phyloP scores from a whole-genome alignment of 2,113 vertebrate species.

The Varanus komodoensis region DNA sequence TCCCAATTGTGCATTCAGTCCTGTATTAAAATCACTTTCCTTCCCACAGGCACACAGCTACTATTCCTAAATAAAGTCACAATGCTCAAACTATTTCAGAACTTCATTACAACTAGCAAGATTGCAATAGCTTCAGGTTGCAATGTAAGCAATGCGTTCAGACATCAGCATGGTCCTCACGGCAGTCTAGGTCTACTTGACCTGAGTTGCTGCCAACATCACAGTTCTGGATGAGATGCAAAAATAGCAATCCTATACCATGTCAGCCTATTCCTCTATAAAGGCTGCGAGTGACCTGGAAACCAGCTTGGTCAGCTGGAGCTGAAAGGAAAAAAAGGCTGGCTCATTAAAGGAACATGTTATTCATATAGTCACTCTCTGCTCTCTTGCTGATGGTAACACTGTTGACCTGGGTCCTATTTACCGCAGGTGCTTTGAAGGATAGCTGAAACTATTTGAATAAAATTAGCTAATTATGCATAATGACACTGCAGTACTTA shows the following conservation, averaged over 20 bases:
- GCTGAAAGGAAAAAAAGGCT: neutral
- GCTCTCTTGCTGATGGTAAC: neutral
- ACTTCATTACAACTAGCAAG: neutral
- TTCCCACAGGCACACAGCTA: neutral
- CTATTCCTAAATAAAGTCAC: constrained; percentile 9
- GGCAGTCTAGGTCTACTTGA: neutral
- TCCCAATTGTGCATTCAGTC: accelerated
- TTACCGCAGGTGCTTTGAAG: neutral
- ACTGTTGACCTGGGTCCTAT: neutral
- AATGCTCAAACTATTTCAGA: neutral
- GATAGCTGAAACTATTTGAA: neutral
- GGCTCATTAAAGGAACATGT: neutral
- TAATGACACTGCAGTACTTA: neutral
- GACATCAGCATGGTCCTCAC: neutral
- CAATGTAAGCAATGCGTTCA: neutral
- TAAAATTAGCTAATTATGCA: neutral
- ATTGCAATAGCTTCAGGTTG: neutral
- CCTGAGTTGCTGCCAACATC: neutral
- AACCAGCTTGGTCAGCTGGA: constrained; percentile 3
- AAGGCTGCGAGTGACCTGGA: neutral
- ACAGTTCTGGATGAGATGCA: neutral
- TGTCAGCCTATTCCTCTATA: constrained; percentile 1
- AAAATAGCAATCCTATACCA: neutral
- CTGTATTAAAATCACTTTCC: neutral
- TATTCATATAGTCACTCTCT: neutral